phyloP scores from a whole-genome alignment of 2,888 invertebrate genomes.

The Nysson spinosus region DNA sequence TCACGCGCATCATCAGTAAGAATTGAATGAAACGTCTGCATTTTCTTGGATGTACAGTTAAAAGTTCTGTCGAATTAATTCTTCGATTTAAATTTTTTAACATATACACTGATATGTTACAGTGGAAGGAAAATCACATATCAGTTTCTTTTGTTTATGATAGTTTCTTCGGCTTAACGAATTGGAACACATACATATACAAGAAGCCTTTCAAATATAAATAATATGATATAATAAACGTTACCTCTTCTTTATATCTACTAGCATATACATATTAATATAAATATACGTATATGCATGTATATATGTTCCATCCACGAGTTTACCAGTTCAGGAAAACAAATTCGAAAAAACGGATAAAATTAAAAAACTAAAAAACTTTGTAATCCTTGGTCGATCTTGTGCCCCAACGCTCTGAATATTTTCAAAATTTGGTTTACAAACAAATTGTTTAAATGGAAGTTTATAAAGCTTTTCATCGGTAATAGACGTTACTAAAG shows the following conservation, averaged over 20 bases:
- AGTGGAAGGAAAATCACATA: slow-evolving; percentile 33
- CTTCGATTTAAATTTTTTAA: slow-evolving; percentile 10
- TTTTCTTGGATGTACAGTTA: slow-evolving; percentile 14
- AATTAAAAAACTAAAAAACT: too few species aligned
- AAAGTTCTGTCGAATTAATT: slow-evolving; percentile 15
- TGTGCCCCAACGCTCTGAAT: too few species aligned
- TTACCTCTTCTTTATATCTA: background rate
- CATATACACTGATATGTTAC: slow-evolving; percentile 48
- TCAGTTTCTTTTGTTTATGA: slow-evolving; percentile 10
- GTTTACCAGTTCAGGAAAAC: too few species aligned
- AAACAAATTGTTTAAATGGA: too few species aligned
- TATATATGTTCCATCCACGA: too few species aligned
- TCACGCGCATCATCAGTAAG: slow-evolving; percentile 12
- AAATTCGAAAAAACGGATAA: too few species aligned
- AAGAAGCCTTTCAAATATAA: background rate
- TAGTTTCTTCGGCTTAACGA: slow-evolving; percentile 25
- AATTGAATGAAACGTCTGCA: slow-evolving; percentile 11
- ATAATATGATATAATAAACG: background rate
- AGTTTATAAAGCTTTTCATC: background rate
- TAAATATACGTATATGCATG: too few species aligned
- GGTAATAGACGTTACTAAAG: slow-evolving; percentile 6
- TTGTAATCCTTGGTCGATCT: too few species aligned
- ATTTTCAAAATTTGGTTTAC: too few species aligned
- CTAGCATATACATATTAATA: too few species aligned
- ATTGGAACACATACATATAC: slow-evolving; percentile 35